Evolutionary conservation across 2,797 vertebrate genomes (phyloP), one percentile per base, ranked within the genome.

Genomic region (Morelia viridis): DNA sequence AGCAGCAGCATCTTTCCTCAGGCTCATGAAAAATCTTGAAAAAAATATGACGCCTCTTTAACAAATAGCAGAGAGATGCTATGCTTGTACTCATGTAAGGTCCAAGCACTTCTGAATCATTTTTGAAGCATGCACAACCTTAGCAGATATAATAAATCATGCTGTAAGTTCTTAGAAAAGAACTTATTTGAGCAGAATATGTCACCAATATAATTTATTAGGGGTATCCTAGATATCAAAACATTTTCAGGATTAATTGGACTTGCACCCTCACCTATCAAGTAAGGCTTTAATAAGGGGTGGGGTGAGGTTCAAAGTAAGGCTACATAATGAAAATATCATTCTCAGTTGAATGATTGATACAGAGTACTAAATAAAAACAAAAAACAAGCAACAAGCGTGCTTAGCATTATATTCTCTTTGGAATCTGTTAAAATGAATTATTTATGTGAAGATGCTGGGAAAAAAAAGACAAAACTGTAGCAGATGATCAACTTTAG

Each of bases 361-460:
- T 58, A 6, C 61, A 7, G 71, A 31, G 53, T 85, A 85, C 1
- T 87, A 92, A 91, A 62, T n/a, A 91, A 88, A 92, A 2, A 46
- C 13, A 35, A 88, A 92, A 80, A 2, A 35, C 24, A 89, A 84
- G 83, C 60, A 93, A 91, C 85, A 88, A 85, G 89, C 95, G 94
- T 95, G 93, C 92, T 94, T 94, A 90, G 91, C 35, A 95, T 4
- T 87, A 89, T 56, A 93, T 93, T 96, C 93, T 91, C 94, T 93
- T 93, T 94, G 85, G 91, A 84, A 95, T 95, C 94, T 92, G 90
- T 19, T 87, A 94, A 94, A 95, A 95, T 92, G 76, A 95, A 97
- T 97, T 96, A 96, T 93, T 96, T 93, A 97, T 24, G 85, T 88
- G 57, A 64, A 95, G 56, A 35, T 65, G 85, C 50, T 92, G 94